Conservation (phyloP, 1,140 invertebrate genomes). For the Stegodyphus mimosarum region DNA sequence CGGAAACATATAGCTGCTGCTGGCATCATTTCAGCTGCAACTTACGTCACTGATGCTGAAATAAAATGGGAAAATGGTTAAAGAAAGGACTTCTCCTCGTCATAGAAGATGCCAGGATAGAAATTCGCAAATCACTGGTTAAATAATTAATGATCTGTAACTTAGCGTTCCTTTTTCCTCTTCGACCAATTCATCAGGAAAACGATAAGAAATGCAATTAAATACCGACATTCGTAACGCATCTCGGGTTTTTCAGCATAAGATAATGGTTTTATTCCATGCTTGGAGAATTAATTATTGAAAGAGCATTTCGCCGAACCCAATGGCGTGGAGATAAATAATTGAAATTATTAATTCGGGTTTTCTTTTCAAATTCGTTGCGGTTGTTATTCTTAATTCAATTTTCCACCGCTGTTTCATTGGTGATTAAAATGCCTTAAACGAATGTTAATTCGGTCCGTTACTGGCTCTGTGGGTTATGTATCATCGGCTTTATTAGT, state of each 20-base stretch:
- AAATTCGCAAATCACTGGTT: conserved; percentile 43
- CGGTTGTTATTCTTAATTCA: conserved; percentile 39
- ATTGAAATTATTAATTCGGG: conserved; percentile 40
- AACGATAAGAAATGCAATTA: conserved; percentile 48
- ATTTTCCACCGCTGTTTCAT: conserved; percentile 26
- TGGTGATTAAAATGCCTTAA: conserved; percentile 29
- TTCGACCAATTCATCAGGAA: conserved; percentile 30
- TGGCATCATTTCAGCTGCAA: too few species aligned
- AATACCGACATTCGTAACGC: conserved; percentile 23
- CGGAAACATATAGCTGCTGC: too few species aligned
- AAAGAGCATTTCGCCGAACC: conserved; percentile 22
- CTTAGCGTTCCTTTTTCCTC: conserved; percentile 29
- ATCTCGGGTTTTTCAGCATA: conserved; percentile 12
- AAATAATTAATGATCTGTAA: conserved; percentile 41
- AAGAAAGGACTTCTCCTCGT: too few species aligned
- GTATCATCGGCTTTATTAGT: conserved; percentile 20
- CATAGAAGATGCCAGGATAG: conserved; percentile 9
- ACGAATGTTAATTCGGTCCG: conserved; percentile 39
- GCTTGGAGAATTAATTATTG: conserved; percentile 38
- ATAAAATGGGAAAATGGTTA: too few species aligned
- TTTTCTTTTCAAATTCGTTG: conserved; percentile 15
- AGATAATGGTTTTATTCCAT: conserved; percentile 42
- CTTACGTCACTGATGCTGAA: too few species aligned
- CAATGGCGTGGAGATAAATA: conserved; percentile 22
- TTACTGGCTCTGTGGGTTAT: conserved; percentile 8